Evolutionary conservation across 2,797 vertebrate species (phyloP).

Genomic region (Salmo trutta): DNA sequence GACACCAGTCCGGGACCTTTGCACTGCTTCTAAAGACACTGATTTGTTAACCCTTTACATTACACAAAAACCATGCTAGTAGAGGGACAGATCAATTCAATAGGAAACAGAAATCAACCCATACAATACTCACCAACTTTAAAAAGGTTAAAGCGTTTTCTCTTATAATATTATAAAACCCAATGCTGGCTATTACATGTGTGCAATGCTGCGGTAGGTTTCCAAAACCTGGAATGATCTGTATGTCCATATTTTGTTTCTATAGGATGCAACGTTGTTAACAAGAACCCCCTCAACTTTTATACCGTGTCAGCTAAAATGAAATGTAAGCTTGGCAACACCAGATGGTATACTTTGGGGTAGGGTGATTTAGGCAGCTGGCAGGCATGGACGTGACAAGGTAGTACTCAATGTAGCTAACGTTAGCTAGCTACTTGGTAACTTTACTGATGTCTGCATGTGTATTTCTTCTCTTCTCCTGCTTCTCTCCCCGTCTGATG

Average conservation of each 20-base stretch:
- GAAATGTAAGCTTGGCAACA: background rate
- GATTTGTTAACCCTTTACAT: conserved; percentile 17
- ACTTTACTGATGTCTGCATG: background rate
- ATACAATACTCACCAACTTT: background rate
- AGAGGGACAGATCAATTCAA: background rate
- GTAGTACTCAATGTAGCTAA: no score
- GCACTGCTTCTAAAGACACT: conserved; percentile 13
- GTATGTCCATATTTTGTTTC: no score
- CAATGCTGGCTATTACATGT: no score
- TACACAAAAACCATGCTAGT: background rate
- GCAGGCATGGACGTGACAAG: no score
- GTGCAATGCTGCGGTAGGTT: no score
- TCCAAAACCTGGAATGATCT: no score
- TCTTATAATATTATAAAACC: no score
- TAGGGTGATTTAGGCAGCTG: background rate
- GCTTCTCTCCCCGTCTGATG: no score
- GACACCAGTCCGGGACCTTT: conserved; percentile 13
- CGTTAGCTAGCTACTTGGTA: no score
- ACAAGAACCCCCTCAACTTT: background rate
- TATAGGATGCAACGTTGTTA: background rate
- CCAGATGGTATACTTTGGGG: background rate
- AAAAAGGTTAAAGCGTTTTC: background rate
- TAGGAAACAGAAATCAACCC: no score
- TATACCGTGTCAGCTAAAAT: background rate
- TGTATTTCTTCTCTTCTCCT: no score